A percentile compares a stretch with the other conserved stretches of the same genome.
phyloP scores from a whole-genome alignment of 2,888 invertebrate genomes.

The Parthenolecanium corni region DNA sequence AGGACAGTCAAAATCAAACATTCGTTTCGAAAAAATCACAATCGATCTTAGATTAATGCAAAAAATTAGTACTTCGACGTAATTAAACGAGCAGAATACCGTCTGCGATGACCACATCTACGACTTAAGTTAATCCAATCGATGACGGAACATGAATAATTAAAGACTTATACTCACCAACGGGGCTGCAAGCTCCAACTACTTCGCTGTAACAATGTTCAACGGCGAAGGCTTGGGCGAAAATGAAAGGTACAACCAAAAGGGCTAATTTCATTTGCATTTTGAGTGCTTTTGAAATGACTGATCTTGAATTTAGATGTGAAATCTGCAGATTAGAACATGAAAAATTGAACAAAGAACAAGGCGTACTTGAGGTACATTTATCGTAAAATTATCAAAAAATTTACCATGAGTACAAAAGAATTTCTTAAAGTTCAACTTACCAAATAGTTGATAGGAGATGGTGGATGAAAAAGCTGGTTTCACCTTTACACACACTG shows the following conservation, averaged over 20 bases:
- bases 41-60: no score
- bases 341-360: background rate
- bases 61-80: no score
- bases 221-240: slow-evolving; percentile 33
- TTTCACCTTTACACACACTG: slow-evolving; percentile 26
- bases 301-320: background rate
- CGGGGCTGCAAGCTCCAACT: slow-evolving; percentile 45
- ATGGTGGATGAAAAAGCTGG: background rate
- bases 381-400: background rate
- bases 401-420: background rate
- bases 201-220: slow-evolving; percentile 54
- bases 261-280: slow-evolving; percentile 6
- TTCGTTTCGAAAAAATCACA: no score
- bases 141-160: background rate
- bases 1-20: no score
- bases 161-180: slow-evolving; percentile 22
- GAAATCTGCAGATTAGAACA: background rate
- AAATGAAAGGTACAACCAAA: background rate
- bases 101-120: background rate
- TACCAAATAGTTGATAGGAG: background rate
- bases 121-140: no score
- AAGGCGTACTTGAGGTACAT: background rate
- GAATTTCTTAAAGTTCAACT: background rate
- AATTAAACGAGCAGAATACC: no score
- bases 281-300: background rate